Conservation (phyloP, 2,113 vertebrate species). For the Rhadina sibilatrix region DNA sequence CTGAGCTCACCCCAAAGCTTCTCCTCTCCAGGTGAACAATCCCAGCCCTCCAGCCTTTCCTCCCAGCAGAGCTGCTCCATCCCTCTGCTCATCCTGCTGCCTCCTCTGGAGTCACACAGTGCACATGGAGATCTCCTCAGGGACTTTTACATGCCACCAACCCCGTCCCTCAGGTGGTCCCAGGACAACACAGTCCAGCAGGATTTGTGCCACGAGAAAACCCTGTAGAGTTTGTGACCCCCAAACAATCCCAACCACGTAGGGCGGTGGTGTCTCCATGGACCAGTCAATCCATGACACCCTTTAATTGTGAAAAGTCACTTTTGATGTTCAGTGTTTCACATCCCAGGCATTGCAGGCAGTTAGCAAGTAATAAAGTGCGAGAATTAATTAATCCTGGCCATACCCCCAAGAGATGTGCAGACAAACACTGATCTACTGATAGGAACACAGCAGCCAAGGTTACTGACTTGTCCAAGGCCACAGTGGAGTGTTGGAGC, state of each 20-base stretch:
- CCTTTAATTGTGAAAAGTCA: not conserved
- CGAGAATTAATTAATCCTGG: conserved; percentile 42
- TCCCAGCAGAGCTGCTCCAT: not conserved
- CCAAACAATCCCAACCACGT: not conserved
- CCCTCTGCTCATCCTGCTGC: not conserved
- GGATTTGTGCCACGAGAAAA: not conserved
- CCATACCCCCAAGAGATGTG: not conserved
- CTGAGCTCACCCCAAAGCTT: not conserved
- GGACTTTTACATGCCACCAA: not conserved
- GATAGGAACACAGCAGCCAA: not conserved
- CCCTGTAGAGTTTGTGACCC: not conserved
- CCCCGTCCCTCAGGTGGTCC: not conserved
- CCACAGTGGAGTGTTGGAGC: not conserved
- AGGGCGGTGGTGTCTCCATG: not conserved
- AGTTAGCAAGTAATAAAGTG: not conserved
- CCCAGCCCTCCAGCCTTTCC: not conserved
- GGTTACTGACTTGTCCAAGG: not conserved
- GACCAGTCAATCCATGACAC: not conserved
- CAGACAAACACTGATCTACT: not conserved
- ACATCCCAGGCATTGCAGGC: not conserved
- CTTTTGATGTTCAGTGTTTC: not conserved
- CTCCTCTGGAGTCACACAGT: rapidly evolving
- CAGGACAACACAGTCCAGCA: not conserved
- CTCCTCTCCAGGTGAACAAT: not conserved
- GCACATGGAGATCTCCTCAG: not conserved